phyloP scores from a whole-genome alignment of 2,113 vertebrate genomes.

The Ceyx margarethae region DNA sequence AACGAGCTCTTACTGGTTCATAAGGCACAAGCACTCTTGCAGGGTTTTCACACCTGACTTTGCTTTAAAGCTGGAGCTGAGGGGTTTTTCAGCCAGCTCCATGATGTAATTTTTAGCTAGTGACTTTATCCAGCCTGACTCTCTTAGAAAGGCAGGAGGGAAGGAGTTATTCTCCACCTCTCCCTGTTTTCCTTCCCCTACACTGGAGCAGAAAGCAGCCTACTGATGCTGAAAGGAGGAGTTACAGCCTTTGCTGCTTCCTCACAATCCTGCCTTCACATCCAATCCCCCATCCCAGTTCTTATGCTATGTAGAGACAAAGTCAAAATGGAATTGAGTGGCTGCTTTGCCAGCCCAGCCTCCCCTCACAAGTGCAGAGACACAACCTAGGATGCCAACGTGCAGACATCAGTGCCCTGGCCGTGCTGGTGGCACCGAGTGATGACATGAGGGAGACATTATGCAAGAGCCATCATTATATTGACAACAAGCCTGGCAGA shows the following conservation, averaged over 20 bases:
- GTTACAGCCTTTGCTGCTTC: not conserved
- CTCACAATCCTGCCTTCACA: fast-evolving
- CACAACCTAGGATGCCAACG: not conserved
- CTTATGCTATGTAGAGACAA: fast-evolving
- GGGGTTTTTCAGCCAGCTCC: not conserved
- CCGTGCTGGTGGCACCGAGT: fast-evolving
- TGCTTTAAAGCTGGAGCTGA: not conserved
- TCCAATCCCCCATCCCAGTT: not conserved
- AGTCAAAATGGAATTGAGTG: not conserved
- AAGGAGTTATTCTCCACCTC: not conserved
- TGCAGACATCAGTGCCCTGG: fast-evolving
- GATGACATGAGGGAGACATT: fast-evolving
- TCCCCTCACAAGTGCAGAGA: not conserved
- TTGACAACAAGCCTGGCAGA: not conserved
- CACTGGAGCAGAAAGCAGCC: not conserved
- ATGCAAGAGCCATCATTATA: not conserved
- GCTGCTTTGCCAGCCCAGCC: fast-evolving
- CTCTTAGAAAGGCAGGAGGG: not conserved
- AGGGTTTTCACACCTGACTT: not conserved
- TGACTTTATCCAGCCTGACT: not conserved
- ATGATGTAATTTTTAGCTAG: not conserved
- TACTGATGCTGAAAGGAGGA: fast-evolving
- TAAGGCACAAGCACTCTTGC: not conserved
- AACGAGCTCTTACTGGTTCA: fast-evolving
- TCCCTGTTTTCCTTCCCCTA: not conserved